Percentiles rank a stretch among this genome's conserved stretches.
These are phyloP conservation scores for Microhierax caerulescens DNA, from an alignment of 2,797 vertebrate genomes.

Conservation along the genomic window DNA sequence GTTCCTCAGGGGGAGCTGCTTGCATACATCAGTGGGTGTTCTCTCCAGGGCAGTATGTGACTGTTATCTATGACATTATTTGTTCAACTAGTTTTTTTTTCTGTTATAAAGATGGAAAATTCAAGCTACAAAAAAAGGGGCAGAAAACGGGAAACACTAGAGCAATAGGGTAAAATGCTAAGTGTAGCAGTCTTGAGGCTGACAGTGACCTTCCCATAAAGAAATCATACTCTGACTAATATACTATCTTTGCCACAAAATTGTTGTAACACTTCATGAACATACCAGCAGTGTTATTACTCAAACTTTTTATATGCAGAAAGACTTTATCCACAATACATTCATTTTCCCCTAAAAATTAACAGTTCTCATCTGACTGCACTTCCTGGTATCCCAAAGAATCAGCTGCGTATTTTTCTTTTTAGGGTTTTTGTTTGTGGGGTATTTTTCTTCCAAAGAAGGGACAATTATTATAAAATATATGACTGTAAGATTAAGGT, in stretches of 20 bases:
- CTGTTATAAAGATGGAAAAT: not conserved
- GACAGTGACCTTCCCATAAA: not conserved
- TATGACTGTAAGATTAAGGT: not conserved
- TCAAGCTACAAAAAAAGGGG: not conserved
- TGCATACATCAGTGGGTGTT: not conserved
- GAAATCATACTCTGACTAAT: not conserved
- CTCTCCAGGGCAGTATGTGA: not conserved
- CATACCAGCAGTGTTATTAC: not conserved
- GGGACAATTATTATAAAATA: not conserved
- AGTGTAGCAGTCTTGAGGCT: not conserved
- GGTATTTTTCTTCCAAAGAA: not conserved
- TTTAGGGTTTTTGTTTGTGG: not conserved
- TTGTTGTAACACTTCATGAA: not conserved
- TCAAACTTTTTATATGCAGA: not conserved
- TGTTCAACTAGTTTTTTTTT: fast-evolving
- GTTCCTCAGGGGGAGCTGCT: not conserved
- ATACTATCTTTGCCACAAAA: not conserved
- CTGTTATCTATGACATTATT: not conserved
- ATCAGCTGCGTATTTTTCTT: not conserved
- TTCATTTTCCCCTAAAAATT: not conserved
- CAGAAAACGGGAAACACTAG: not conserved
- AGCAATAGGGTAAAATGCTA: not conserved
- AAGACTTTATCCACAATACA: not conserved
- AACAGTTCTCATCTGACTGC: not conserved
- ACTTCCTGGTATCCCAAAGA: not conserved